These are phyloP conservation scores for Lepilemur ruficaudatus DNA, from an alignment of 2,797 vertebrate species.

Conservation along the genomic window DNA sequence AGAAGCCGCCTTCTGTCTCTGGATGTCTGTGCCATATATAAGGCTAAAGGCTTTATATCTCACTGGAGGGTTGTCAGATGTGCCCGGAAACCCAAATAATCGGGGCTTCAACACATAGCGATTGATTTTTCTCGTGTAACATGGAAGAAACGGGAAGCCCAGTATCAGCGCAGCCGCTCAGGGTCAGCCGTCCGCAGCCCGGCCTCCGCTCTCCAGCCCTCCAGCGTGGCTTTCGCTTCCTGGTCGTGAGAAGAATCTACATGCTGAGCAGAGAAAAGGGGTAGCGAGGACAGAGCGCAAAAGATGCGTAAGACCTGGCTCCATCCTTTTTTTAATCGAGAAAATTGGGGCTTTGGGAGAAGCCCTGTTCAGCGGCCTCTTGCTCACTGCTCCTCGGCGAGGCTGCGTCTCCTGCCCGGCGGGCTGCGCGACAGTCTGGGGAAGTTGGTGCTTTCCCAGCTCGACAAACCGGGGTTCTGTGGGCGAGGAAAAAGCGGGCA, in stretches of 20 bases:
- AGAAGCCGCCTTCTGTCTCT: neutral
- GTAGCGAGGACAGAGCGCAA: neutral
- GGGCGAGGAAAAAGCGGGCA: neutral
- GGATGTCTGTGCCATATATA: neutral
- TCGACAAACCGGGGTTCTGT: neutral
- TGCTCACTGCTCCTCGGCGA: neutral
- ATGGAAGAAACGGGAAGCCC: neutral
- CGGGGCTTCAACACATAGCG: neutral
- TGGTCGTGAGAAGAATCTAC: neutral
- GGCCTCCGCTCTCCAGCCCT: neutral
- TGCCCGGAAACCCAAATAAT: neutral
- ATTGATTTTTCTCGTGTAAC: neutral
- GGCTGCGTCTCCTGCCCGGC: neutral
- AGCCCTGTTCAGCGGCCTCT: neutral
- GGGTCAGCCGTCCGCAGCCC: fast-evolving
- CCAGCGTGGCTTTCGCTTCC: neutral
- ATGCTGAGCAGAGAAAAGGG: neutral
- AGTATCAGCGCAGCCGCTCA: neutral
- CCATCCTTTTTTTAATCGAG: neutral
- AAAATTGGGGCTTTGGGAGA: neutral
- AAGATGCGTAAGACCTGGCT: neutral
- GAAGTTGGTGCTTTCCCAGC: neutral
- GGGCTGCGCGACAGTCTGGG: neutral
- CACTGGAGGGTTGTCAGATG: neutral
- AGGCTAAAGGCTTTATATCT: neutral